Evolutionary conservation across 2,797 vertebrate species (phyloP), one percentile per base, ranked within the genome.

Genomic region (Tokudaia muenninki): DNA sequence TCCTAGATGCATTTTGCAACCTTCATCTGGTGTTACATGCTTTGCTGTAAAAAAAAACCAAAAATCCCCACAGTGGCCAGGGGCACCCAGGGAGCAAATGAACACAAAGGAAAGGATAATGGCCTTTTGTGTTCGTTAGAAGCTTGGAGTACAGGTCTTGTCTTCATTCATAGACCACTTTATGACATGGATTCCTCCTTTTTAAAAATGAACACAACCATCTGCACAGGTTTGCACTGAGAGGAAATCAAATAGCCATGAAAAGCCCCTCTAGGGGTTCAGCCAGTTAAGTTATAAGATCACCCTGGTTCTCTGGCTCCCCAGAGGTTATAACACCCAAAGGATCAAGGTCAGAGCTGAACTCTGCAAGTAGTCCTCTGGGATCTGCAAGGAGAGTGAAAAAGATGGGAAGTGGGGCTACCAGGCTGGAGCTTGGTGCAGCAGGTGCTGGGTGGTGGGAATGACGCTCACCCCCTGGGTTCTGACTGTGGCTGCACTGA

Each of bases 41-140:
- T 83, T 63, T 87, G 75, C 14, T 52, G 65, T 91, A 44, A 80
- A 80, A 86, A 41, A 21, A 7, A 31, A 65, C 14, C 13, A 44
- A 75, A 75, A 74, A 41, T 31, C 29, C 37, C 41, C 41, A 47
- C 37, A 17, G 59, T 13, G 47, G 34, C 55, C 34, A 12, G 10
- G 29, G 80, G 24, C 12, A 47, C 47, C 47, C 34, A 37, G 44
- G 57, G 41, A 74, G 74, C 41, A 74, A 84, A 61, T 5, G 9
- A 12, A 14, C 52, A 44, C 26, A 47, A n/a, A 94, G 74, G 8
- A 57, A 52, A 29, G 8, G 22, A 41, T 0, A 44, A 0, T 26
- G 34, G 47, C 74, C 59, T 93, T 87, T 63, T 44, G 78, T 93
- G 97, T 74, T 10, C 92, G 97, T 74, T 10, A 0, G 97, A 52